Evolutionary conservation across 2,797 vertebrate genomes (phyloP).

Genomic region (Danionella dracula): DNA sequence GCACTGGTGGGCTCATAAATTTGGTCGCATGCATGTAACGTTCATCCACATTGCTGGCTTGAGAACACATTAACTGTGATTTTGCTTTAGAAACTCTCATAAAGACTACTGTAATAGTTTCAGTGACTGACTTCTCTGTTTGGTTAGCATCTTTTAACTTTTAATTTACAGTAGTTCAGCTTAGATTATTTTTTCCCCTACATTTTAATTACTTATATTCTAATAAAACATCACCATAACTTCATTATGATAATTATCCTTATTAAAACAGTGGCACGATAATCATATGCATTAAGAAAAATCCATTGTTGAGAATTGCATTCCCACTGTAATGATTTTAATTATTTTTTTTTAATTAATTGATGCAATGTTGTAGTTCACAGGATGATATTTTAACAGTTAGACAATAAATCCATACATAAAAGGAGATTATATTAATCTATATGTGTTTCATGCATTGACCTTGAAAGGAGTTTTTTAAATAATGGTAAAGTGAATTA

Average conservation of each 20-base stretch:
- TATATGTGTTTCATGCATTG: background rate
- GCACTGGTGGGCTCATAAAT: constrained; percentile 66
- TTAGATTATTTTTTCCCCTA: background rate
- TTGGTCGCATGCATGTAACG: constrained; percentile 39
- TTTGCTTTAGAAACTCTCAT: background rate
- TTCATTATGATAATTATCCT: constrained; percentile 56
- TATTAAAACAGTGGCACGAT: constrained; percentile 49
- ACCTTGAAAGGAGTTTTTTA: background rate
- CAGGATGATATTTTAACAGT: background rate
- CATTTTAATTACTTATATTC: constrained; percentile 28
- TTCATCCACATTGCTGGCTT: background rate
- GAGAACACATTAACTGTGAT: background rate
- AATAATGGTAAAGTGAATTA: background rate
- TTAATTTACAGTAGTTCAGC: background rate
- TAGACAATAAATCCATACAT: background rate
- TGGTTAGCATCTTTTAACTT: background rate
- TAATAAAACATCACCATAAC: constrained; percentile 51
- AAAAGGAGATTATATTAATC: background rate
- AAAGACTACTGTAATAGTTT: background rate
- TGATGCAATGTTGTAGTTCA: background rate
- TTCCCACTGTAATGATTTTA: background rate
- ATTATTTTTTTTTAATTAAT: background rate
- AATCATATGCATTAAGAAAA: constrained; percentile 52
- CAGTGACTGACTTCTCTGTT: background rate
- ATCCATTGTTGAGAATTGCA: constrained; percentile 34